Evolutionary conservation across 2,113 vertebrate species (phyloP), one percentile per base, ranked within the genome.

Genomic region (Nannobrachium achirus): DNA sequence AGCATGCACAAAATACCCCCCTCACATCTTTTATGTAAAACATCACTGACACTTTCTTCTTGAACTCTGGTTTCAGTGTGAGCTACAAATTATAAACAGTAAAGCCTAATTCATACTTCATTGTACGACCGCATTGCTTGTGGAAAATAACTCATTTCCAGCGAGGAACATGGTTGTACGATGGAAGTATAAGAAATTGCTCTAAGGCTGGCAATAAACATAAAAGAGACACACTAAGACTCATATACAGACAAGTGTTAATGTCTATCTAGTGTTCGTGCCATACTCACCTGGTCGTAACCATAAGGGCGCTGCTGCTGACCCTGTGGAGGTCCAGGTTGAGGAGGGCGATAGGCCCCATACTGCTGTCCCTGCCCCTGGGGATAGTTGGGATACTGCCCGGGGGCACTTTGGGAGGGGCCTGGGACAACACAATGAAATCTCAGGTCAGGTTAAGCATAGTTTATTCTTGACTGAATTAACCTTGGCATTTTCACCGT

Each of bases 321-420:
- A 56, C 93, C 94, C 73, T 98, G 97, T 7, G 96, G 96, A 63
- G 96, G 96, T 53, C 95, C 98, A 13, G 98, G 97, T 74, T 99
- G 97, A 1, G 97, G 90, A 5, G 96, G 94, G 80, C 98, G 94
- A 75, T 99, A 99, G 44, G 75, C 95, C 20, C 94, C 96, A 53
- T 99, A 99, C 87, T 99, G 98, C 69, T 98, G 98, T 6, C 97
- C 97, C 88, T 99, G 97, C 69, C 95, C 96, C 90, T 98, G 98
- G 16, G 97, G 95, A 71, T 99, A 99, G 89, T 95, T 98, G 13
- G 96, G 94, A 82, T 98, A 99, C 86, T 98, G 97, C 70, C 95
- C 96, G 50, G 97, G 95, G 78, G 89, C 93, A 75, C 90, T 95
- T 80, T 97, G 98, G 13, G 96, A 93, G 10, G 97, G 96, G 55